Base-by-base conservation (phyloP, 2,797 vertebrate species). In the Pseudopleuronectes americanus region DNA sequence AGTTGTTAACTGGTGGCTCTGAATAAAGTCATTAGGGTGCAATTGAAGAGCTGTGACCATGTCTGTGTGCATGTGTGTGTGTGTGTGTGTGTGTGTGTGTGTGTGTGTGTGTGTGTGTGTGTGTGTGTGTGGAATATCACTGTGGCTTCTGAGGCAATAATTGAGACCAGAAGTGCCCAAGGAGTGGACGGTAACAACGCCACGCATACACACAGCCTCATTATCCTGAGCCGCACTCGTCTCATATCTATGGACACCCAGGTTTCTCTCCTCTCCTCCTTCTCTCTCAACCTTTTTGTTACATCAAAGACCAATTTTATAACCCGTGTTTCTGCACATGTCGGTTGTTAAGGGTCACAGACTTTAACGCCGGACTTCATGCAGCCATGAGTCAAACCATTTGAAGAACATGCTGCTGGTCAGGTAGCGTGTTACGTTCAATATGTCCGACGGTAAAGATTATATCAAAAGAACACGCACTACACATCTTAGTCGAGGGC, bases 141-240 rank as follows among this genome's bases (percentile, higher is more conserved):
- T 68, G 71, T 65, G 76, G 71, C 80, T 85, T 73, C 58, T 68
- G 71, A 79, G 71, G 71, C 73, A 72, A 80, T 89, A 87, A 86
- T 79, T 79, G 87, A 86, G 83, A 84, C 54, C 81, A 85, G 76
- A 77, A 84, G 79, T 75, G 70, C 61, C 81, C 41, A 62, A 83
- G 68, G 74, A 84, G 64, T 62, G 60, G 58, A 76, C 56, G 57
- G 66, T 61, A 68, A 84, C 79, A 66, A 64, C 22, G 51, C 56
- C 23, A 43, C 4, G 78, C 77, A 89, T 76, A 75, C 79, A 81
- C 73, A 81, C 63, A 77, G 76, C 81, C 85, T 89, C 80, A 88
- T 91, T 90, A 91, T 80, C 67, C 66, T 51, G 55, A 85, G 55
- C 41, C 54, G 47, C 54, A 33, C 76, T 82, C 75, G 61, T 73